phyloP scores from a whole-genome alignment of 2,888 invertebrate genomes.

The Caenorhabditis doughertyi region DNA sequence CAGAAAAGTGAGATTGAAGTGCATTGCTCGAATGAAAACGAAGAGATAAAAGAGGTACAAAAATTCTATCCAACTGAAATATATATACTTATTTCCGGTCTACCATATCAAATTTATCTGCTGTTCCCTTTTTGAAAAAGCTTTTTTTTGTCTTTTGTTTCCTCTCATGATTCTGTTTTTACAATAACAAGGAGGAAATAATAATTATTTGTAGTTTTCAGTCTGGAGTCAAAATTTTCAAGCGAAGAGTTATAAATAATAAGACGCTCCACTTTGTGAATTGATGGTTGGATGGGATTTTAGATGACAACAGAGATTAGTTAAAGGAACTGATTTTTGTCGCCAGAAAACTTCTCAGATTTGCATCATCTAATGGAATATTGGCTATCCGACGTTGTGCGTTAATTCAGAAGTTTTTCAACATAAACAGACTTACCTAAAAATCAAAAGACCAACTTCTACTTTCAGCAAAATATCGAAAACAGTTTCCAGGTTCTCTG shows the following conservation, averaged over 20 bases:
- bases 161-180: no score
- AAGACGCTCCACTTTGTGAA: no score
- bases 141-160: neutral
- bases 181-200: no score
- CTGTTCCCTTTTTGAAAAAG: neutral
- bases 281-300: no score
- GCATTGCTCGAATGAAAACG: slow-evolving; percentile 59
- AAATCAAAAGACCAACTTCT: slow-evolving; percentile 45
- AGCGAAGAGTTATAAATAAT: no score
- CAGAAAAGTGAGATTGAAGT: slow-evolving; percentile 59
- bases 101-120: neutral
- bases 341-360: no score
- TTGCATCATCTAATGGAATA: no score
- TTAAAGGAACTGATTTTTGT: no score
- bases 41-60: slow-evolving; percentile 59
- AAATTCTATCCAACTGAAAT: slow-evolving; percentile 63
- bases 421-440: slow-evolving; percentile 33
- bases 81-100: neutral
- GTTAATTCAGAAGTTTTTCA: neutral
- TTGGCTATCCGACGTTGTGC: no score
- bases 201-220: no score
- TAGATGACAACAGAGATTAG: no score
- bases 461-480: slow-evolving; percentile 37
- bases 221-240: no score
- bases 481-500: slow-evolving; percentile 16